Conservation (phyloP, 2,797 vertebrate species). For the Spinus pinus region DNA sequence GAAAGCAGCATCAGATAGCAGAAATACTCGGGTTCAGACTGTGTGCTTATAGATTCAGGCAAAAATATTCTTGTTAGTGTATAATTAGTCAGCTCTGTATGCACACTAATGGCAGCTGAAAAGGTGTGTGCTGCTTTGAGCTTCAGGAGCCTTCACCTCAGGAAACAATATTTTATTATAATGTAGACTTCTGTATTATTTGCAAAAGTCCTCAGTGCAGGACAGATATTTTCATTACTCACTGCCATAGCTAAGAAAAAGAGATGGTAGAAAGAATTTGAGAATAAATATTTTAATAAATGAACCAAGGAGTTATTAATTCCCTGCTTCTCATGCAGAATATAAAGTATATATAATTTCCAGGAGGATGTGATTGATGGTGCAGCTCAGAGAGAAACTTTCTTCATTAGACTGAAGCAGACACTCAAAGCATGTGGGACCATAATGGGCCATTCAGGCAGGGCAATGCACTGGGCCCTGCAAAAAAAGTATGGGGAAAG, state of each 20-base stretch:
- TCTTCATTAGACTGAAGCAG: neutral
- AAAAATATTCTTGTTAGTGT: slow-evolving; percentile 61
- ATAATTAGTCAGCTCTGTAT: slow-evolving; percentile 61
- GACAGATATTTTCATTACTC: slow-evolving; percentile 14
- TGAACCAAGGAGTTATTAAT: slow-evolving; percentile 1
- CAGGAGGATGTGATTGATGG: neutral
- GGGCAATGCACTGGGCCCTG: neutral
- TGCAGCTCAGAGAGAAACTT: neutral
- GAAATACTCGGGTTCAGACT: slow-evolving; percentile 30
- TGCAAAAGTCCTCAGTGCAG: neutral
- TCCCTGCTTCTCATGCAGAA: neutral
- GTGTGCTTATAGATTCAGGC: slow-evolving; percentile 25
- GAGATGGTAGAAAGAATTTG: neutral
- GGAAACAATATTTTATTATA: slow-evolving; percentile 50
- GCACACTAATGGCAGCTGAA: slow-evolving; percentile 9
- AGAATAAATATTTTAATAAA: slow-evolving; percentile 54
- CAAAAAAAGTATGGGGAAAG: neutral
- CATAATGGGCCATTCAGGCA: neutral
- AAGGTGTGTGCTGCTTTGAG: slow-evolving; percentile 26
- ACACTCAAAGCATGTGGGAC: neutral
- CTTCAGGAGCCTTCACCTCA: slow-evolving; percentile 35
- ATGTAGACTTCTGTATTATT: slow-evolving; percentile 47
- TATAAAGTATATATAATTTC: neutral
- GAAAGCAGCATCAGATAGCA: neutral
- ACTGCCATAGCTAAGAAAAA: neutral